Percentiles rank a stretch among this genome's conserved stretches.
Conservation (phyloP, 2,113 vertebrate genomes). For the Catharus minimus region DNA sequence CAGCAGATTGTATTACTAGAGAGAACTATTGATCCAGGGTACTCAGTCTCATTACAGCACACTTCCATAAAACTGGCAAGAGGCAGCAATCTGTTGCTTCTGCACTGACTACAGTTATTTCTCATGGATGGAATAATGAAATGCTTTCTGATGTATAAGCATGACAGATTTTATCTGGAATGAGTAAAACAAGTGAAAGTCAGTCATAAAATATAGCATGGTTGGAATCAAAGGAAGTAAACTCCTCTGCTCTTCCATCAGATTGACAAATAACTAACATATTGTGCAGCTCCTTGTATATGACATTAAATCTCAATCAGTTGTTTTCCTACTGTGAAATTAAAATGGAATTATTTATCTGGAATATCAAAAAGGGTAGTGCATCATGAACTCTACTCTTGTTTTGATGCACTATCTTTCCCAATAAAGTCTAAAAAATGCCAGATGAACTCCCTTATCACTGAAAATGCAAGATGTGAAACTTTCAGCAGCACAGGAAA, state of each 20-base stretch:
- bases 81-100: slow-evolving; percentile 70
- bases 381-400: slow-evolving; percentile 4
- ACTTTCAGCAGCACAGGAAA: not conserved
- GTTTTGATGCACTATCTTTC: not conserved
- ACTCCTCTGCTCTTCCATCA: slow-evolving; percentile 63
- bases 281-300: slow-evolving; percentile 6
- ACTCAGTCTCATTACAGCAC: slow-evolving; percentile 64
- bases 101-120: slow-evolving; percentile 66
- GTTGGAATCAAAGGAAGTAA: slow-evolving; percentile 64
- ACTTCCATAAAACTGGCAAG: slow-evolving; percentile 59
- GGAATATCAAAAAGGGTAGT: slow-evolving; percentile 26
- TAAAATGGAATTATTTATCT: slow-evolving; percentile 61
- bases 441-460: not conserved
- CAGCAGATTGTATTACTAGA: slow-evolving; percentile 50
- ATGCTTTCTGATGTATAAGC: slow-evolving; percentile 70
- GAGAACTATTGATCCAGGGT: slow-evolving; percentile 65
- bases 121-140: slow-evolving; percentile 66
- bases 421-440: not conserved
- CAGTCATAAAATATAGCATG: slow-evolving; percentile 47
- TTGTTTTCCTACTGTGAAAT: slow-evolving; percentile 55
- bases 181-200: slow-evolving; percentile 63
- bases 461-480: not conserved
- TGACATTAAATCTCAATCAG: slow-evolving; percentile 60
- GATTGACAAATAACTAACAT: slow-evolving; percentile 70
- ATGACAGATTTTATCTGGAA: slow-evolving; percentile 70